Evolutionary conservation across 2,113 vertebrate species (phyloP).

Genomic region (Octodon degus): DNA sequence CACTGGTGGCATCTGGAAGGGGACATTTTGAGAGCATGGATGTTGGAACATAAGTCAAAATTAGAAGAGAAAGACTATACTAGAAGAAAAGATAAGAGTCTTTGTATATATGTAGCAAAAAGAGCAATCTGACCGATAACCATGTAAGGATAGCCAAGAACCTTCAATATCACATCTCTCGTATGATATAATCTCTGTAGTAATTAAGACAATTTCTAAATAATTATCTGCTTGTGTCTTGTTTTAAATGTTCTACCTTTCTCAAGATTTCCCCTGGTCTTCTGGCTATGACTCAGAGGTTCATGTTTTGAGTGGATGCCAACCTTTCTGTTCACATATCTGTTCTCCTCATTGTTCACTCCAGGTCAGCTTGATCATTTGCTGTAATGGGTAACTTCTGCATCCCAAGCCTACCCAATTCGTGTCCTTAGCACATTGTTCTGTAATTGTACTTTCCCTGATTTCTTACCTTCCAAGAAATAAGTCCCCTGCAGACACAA

Average conservation of each 20-base stretch:
- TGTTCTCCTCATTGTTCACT: not conserved
- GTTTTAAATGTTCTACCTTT: conserved; percentile 38
- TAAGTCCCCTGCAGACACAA: not conserved
- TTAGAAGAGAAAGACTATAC: not conserved
- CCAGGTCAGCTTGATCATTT: not conserved
- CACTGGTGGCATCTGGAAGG: not conserved
- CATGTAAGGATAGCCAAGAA: not conserved
- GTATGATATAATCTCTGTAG: not conserved
- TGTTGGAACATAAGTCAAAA: not conserved
- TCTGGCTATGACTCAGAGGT: not conserved
- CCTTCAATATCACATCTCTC: not conserved
- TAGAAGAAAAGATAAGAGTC: not conserved
- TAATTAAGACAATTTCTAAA: conserved; percentile 13
- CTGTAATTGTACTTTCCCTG: not conserved
- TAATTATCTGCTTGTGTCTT: not conserved
- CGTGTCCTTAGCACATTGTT: not conserved
- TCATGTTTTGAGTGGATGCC: not conserved
- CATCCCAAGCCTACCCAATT: not conserved
- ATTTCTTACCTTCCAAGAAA: not conserved
- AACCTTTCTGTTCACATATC: not conserved
- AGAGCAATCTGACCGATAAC: not conserved
- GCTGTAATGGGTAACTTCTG: not conserved
- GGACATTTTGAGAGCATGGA: not conserved
- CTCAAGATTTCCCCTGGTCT: conserved; percentile 3
- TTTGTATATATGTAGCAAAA: not conserved